Base-by-base conservation (phyloP, 2,888 invertebrate genomes). In the Cantharis rustica region DNA sequence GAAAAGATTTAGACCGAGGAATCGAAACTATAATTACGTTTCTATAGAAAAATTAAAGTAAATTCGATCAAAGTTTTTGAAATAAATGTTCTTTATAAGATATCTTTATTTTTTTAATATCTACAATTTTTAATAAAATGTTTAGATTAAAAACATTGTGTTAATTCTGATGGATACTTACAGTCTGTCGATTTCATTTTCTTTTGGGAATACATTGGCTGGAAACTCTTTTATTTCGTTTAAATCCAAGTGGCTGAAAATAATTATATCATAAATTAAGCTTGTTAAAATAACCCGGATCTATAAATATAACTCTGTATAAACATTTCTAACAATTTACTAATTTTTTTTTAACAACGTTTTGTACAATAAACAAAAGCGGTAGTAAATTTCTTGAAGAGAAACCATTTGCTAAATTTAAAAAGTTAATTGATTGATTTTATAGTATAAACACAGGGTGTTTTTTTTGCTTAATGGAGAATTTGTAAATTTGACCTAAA, bases 181-280 rank as follows among this genome's bases (percentile, higher is more conserved):
- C 63, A 63, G 63, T 17, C 63, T 17, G 7, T 63, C 63, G 0
- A 20, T 63, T 70, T 84, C 80, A 83, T 88, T 89, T 70, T 83
- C 84, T 3, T 82, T 78, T 13, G 87, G 83, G 82, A 90, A 89
- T 61, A 89, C 81, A 80, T 87, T 83, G 23, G 83, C 84, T 23
- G 89, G 88, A 75, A 90, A 81, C 31, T 80, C 81, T 72, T 84
- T 82, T 75, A 90, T 84, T 79, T 86, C 85, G 83, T 90, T 90
- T 83, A 89, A 89, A 82, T 89, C 89, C 84, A 90, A 83, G 84
- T 89, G 87, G 76, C 90, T 90, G 82, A 9, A 84, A 76, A 66
- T 63, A 16, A 15, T 61, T 64, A 61, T 16, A 20, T 2, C 69
- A 11, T n/a, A 16, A 69, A 15, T 11, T 31, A 15, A 1, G 0